Conservation (phyloP, 2,797 vertebrate species). For the Chloroceryle amazona region DNA sequence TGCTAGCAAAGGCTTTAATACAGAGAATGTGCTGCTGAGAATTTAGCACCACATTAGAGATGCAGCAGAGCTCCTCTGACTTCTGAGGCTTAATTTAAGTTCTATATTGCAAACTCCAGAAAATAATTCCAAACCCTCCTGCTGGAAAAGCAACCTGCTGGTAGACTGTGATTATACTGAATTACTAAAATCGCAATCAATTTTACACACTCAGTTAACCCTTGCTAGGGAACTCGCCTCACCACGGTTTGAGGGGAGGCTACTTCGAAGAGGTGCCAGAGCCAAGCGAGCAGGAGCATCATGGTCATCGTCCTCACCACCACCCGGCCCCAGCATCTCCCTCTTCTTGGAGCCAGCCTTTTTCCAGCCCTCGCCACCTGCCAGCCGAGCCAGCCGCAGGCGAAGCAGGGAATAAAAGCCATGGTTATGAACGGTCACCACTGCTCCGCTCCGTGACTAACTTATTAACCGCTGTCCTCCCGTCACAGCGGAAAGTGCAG, state of each 20-base stretch:
- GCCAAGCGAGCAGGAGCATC: neutral
- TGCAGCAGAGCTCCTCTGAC: constrained; percentile 86
- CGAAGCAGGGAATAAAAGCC: neutral
- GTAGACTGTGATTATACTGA: constrained; percentile 89
- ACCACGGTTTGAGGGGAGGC: neutral
- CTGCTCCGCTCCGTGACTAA: constrained; percentile 12
- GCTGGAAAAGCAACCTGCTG: constrained; percentile 90
- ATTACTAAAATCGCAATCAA: constrained; percentile 90
- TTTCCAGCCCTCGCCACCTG: neutral
- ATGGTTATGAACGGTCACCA: neutral
- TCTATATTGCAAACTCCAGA: constrained; percentile 91
- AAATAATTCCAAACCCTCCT: constrained; percentile 91
- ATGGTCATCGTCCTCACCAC: fast-evolving
- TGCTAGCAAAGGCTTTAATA: constrained; percentile 88
- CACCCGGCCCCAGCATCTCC: neutral
- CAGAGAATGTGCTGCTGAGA: constrained; percentile 87
- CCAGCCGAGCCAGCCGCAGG: neutral
- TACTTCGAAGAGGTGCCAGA: neutral
- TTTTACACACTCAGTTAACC: constrained; percentile 87
- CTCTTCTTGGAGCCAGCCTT: neutral
- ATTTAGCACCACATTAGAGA: constrained; percentile 89
- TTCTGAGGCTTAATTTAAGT: constrained; percentile 92
- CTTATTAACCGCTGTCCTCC: constrained; percentile 9
- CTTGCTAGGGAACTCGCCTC: constrained; percentile 74
- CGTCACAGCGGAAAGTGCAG: neutral